phyloP scores from a whole-genome alignment of 2,797 vertebrate species.

The Thamnophis elegans region DNA sequence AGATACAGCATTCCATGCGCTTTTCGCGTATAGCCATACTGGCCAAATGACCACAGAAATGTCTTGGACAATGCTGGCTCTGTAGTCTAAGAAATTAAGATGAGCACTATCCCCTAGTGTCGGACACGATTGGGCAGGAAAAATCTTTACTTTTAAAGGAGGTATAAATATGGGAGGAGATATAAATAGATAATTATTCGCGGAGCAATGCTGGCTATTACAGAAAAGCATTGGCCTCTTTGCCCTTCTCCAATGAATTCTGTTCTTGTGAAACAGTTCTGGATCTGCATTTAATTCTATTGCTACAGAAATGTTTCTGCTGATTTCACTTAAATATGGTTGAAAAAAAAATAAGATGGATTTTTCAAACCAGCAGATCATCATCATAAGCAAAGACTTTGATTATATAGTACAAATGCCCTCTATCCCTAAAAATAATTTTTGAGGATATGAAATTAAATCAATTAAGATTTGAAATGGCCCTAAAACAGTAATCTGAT shows the following conservation, averaged over 20 bases:
- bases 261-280: background rate
- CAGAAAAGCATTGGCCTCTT: background rate
- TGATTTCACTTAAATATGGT: background rate
- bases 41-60: background rate
- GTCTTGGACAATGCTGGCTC: background rate
- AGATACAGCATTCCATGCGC: background rate
- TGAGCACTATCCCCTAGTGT: background rate
- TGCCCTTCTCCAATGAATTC: background rate
- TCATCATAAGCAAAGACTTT: background rate
- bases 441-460: background rate
- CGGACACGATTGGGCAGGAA: background rate
- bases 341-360: background rate
- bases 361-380: slow-evolving; percentile 15
- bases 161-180: background rate
- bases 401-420: background rate
- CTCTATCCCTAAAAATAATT: background rate
- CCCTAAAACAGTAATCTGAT: background rate
- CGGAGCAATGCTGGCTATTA: background rate
- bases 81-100: background rate
- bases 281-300: background rate
- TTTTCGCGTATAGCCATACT: background rate
- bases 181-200: background rate
- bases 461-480: background rate
- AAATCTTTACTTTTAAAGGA: background rate
- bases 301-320: background rate